phyloP scores from a whole-genome alignment of 2,113 vertebrate genomes.

The Gymnocephalus cernua region DNA sequence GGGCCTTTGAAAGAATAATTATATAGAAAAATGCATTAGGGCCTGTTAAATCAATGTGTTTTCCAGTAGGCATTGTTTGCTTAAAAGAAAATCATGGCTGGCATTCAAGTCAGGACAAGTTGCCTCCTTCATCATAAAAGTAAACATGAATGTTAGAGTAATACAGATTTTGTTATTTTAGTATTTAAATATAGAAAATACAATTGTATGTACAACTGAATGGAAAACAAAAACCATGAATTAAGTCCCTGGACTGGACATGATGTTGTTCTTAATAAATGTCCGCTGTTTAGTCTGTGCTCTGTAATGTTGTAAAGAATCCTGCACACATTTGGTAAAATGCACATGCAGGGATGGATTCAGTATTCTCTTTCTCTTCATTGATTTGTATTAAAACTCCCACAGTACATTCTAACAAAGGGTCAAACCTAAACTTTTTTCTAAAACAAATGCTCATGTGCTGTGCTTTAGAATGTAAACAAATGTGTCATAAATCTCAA shows the following conservation, averaged over 20 bases:
- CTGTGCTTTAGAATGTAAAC: background rate
- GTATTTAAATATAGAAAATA: conserved; percentile 8
- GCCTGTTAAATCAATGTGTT: background rate
- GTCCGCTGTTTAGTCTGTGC: background rate
- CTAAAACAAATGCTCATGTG: background rate
- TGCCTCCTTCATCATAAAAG: background rate
- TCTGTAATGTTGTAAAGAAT: background rate
- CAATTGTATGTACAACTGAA: background rate
- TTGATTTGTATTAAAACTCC: background rate
- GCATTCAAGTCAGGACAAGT: background rate
- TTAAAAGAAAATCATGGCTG: background rate
- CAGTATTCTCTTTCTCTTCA: background rate
- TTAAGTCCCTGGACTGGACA: background rate
- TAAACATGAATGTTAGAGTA: background rate
- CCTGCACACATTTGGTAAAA: background rate
- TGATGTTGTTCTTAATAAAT: background rate
- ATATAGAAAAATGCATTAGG: background rate
- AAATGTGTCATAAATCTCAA: background rate
- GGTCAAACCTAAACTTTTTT: background rate
- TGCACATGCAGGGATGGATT: background rate
- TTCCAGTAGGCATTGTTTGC: background rate
- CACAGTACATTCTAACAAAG: background rate
- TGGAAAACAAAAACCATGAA: background rate
- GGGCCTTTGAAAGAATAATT: background rate
- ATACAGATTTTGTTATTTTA: background rate